Evolutionary conservation across 2,113 vertebrate genomes (phyloP), one percentile per base, ranked within the genome.

Genomic region (Centrocercus urophasianus): DNA sequence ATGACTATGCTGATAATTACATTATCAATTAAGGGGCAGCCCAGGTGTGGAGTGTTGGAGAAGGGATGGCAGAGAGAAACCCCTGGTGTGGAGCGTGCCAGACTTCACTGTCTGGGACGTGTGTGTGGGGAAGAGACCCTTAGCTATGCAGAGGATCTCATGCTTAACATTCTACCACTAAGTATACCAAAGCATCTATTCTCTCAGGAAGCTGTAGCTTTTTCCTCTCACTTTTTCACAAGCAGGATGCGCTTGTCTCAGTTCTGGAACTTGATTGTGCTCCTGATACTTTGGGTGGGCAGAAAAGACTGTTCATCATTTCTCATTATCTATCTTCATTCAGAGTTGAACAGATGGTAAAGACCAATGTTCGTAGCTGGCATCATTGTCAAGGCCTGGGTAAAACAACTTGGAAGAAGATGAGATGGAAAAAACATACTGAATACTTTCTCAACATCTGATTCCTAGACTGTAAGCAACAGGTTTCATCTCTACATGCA

Each of bases 1-100:
- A 96, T 94, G 96, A 95, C 96, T 97, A 88, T 93, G 82, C 90
- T 92, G 95, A 96, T 97, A 97, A 97, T 97, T 96, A 94, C 83
- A 86, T 97, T 91, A 97, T 95, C 96, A 91, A 66, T 96, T 97
- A 97, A 96, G 94, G 94, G 95, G 87, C 71, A 74, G 94, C 77
- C 93, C 96, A 97, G 96, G 97, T 97, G 90, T 94, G 76, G 86
- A 83, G 69, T 34, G 45, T 85, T 91, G 61, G 19, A 95, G 79
- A 94, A 71, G 84, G 86, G 88, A 74, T 86, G 92, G 85, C 84
- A 89, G 70, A 83, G 86, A 96, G 76, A 97, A 93, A 77, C 66
- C 85, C 43, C 60, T 34, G 50, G 86, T 50, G 84, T 82, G 76
- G 91, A 84, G 66, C 32, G 67, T 86, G 92, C 80, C 91, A 90